Conservation (phyloP, 2,888 invertebrate species). For the Andrena chrysosceles region DNA sequence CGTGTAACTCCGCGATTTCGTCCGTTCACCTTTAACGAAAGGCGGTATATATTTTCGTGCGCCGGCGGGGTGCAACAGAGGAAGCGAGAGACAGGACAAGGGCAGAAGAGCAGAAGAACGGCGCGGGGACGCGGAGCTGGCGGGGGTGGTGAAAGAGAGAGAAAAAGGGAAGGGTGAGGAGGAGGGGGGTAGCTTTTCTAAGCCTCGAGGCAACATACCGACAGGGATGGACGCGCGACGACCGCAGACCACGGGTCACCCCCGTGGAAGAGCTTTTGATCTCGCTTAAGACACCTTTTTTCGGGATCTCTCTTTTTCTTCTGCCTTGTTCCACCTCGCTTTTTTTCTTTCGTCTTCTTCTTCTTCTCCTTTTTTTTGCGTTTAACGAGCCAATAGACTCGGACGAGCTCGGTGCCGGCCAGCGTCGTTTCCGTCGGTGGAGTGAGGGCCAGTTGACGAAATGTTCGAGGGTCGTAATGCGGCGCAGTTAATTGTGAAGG, state of each 20-base stretch:
- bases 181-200: constrained; percentile 56
- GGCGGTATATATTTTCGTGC: constrained; percentile 66
- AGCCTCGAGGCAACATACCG: constrained; percentile 48
- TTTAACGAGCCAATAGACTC: constrained; percentile 65
- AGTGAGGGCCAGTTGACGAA: constrained; percentile 48
- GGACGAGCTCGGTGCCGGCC: constrained; percentile 44
- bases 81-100: constrained; percentile 38
- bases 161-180: background rate
- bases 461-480: constrained; percentile 61
- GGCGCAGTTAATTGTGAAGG: constrained; percentile 57
- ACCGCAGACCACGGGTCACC: constrained; percentile 69
- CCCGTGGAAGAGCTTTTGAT: constrained; percentile 76
- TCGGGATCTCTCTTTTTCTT: constrained; percentile 65
- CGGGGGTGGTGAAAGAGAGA: constrained; percentile 8
- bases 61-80: constrained; percentile 33
- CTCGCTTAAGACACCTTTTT: constrained; percentile 73
- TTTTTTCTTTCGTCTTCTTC: background rate
- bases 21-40: constrained; percentile 78
- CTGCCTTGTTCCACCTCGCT: constrained; percentile 15
- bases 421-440: constrained; percentile 14
- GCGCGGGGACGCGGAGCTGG: constrained; percentile 8
- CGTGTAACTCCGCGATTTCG: constrained; percentile 74
- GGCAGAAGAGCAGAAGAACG: constrained; percentile 32
- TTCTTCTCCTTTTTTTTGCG: constrained; percentile 26
- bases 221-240: constrained; percentile 71